phyloP scores from a whole-genome alignment of 2,797 vertebrate genomes.

The Cossypha heuglini region DNA sequence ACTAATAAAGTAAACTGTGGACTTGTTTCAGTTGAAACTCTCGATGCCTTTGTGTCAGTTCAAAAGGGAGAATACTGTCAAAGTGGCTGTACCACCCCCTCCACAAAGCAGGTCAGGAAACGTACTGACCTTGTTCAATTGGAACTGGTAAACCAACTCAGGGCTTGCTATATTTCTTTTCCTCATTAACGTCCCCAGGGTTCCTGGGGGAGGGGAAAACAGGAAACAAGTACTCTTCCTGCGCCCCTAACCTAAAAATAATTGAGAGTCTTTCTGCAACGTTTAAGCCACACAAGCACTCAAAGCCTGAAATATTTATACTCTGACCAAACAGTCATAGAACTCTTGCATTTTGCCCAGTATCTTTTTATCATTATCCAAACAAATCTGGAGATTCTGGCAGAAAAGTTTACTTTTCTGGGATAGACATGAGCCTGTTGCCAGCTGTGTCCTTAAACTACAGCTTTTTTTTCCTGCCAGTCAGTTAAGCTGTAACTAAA shows the following conservation, averaged over 20 bases:
- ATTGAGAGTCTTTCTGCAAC: not conserved
- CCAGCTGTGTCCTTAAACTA: not conserved
- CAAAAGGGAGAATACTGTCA: not conserved
- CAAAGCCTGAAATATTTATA: conserved; percentile 24
- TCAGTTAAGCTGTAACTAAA: not conserved
- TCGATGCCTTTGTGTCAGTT: not conserved
- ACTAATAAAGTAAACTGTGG: not conserved
- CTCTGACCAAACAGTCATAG: not conserved
- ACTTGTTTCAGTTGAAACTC: not conserved
- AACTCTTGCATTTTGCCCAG: not conserved
- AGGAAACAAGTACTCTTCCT: conserved; percentile 20
- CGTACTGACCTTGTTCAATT: accelerated
- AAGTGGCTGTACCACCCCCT: not conserved
- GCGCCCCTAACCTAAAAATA: conserved; percentile 26
- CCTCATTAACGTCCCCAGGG: not conserved
- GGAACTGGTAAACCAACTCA: not conserved
- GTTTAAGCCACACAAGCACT: not conserved
- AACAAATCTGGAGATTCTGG: not conserved
- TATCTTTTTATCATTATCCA: conserved; percentile 3
- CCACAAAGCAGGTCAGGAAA: not conserved
- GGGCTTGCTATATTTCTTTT: not conserved
- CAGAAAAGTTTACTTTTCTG: not conserved
- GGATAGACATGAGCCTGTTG: not conserved
- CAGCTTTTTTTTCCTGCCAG: not conserved
- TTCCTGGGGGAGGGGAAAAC: not conserved